Evolutionary conservation across 2,888 invertebrate genomes (phyloP), one percentile per base, ranked within the genome.

Genomic region (Trisateles emortualis): DNA sequence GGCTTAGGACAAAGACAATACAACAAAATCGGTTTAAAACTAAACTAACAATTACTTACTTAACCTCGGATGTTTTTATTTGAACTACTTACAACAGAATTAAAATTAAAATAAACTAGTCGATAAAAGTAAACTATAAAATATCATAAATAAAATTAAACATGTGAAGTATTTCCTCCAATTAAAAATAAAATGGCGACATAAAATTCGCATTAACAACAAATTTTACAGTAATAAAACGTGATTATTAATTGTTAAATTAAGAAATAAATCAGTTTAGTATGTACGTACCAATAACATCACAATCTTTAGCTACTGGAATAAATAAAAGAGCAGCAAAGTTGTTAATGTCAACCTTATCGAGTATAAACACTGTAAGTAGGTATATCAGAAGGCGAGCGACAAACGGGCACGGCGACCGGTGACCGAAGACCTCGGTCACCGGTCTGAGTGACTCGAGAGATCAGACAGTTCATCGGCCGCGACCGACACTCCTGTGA

Each of bases 391-490:
- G 13, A 22, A 14, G 24, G 16, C 50, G 36, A 14, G 9, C 19
- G 29, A 17, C 26, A 3, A 13, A 13, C 13, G 3, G 11, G 5
- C 19, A 8, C 1, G 26, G 26, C 3, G 26, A n/a, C n/a, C n/a
- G n/a, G n/a, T n/a, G n/a, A n/a, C n/a, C n/a, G n/a, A n/a, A 6
- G 22, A 22, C 26, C 9, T 26, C 1, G 26, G 35, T 13, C 10
- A n/a, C 10, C 22, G 24, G 9, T n/a, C 22, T 22, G 24, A 39
- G 32, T 26, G 24, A n/a, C 38, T 14, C 16, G 32, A 45, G 36
- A 49, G 56, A 56, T 46, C 64, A 48, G 59, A 41, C 59, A 63
- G 72, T 77, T 73, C 76, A 73, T 63, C 67, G 74, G 60, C 64
- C 78, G 51, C 49, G 55, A 54, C 22, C 69, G 53, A 39, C 52